Base-by-base conservation (phyloP, 1,140 invertebrate species). In the Caenorhabditis tropicalis region DNA sequence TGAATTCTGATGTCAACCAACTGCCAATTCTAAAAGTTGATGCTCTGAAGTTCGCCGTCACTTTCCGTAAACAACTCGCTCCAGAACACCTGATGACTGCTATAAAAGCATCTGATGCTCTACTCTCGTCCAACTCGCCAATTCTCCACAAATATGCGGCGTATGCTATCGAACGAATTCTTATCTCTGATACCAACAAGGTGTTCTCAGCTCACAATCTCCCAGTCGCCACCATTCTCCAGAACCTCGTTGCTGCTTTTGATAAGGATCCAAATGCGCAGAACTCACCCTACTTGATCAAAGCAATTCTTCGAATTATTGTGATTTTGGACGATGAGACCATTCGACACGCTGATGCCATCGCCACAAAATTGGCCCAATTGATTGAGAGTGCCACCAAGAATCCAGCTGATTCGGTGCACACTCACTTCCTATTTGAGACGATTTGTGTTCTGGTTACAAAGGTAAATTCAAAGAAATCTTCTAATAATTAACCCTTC, bases 381-480 rank as follows among this genome's bases (percentile, higher is more conserved):
- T 21, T 85, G 19, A 60, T 85, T 12, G 84, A 85, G 24, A 36
- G 19, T n/a, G 58, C 56, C 1, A 79, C 48, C 39, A 70, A 82
- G 43, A 74, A 82, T 80, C 81, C 84, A 4, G 84, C 84, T 3
- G 84, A 85, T 79, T 46, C 84, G 9, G 80, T 82, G 19, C 84
- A 85, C 46, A 85, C 84, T 2, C 84, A 85, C 46, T 85, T 85
- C 60, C 46, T 85, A 27, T 85, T 85, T 29, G 84, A 85, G 36
- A 46, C 80, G 1, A 85, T 82, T 33, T 85, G 84, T 74, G 33
- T 85, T 0, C 29, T 85, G 7, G 39, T 85, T 29, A 82, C 85
- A n/a, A 85, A 85, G 84, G 84, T 81, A 10, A 19, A 33, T 7
- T 3, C 5, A 48, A 74, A 74, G 10, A 24, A 2, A 16, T 0